Evolutionary conservation across 2,888 invertebrate species (phyloP).

Genomic region (Platycheirus rosarum): DNA sequence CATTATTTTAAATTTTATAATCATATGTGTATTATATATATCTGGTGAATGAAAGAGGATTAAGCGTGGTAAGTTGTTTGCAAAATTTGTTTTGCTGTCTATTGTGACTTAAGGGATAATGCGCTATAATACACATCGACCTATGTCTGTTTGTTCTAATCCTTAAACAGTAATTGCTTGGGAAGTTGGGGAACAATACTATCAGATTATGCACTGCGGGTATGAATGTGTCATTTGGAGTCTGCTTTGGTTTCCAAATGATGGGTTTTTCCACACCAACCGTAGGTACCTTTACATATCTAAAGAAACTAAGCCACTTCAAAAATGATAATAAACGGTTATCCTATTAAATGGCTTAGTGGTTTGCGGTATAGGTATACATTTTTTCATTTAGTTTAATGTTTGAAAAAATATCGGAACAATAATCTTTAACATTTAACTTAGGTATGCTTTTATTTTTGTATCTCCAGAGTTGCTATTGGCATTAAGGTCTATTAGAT

Average conservation of each 20-base stretch:
- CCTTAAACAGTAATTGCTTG: constrained; percentile 65
- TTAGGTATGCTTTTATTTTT: too few species aligned
- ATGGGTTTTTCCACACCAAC: constrained; percentile 57
- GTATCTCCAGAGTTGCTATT: too few species aligned
- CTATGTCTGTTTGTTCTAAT: constrained; percentile 67
- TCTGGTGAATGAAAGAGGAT: too few species aligned
- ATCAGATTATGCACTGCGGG: constrained; percentile 45
- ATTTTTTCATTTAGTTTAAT: not conserved
- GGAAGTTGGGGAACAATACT: constrained; percentile 36
- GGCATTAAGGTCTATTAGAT: too few species aligned
- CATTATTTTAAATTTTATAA: too few species aligned
- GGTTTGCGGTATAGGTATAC: constrained; percentile 7
- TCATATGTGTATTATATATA: too few species aligned
- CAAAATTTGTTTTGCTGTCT: constrained; percentile 78
- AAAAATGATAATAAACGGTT: constrained; percentile 47
- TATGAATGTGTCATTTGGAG: constrained; percentile 48
- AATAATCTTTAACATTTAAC: too few species aligned
- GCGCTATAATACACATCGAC: constrained; percentile 76
- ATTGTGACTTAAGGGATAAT: constrained; percentile 81
- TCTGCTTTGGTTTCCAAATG: constrained; percentile 47
- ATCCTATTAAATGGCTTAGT: constrained; percentile 62
- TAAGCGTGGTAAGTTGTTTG: constrained; percentile 79
- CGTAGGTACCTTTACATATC: not conserved
- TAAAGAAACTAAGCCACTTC: constrained; percentile 17
- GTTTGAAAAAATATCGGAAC: too few species aligned